Conservation (phyloP, 1,140 invertebrate genomes). For the Drosophila seguyi region DNA sequence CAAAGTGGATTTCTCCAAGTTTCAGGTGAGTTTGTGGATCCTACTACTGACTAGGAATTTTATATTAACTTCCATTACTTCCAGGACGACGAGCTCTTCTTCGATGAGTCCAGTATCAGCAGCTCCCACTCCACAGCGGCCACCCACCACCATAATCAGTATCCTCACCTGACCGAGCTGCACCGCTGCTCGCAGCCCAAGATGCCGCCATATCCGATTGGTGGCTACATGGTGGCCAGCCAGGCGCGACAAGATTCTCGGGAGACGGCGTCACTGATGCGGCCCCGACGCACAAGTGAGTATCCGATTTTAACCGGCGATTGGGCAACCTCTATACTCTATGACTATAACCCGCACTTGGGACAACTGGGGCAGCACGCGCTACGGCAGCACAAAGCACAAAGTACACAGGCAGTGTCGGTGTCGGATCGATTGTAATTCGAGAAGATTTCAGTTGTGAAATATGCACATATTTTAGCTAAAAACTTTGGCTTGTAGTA, state of each 20-base stretch:
- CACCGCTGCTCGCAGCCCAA: constrained; percentile 80
- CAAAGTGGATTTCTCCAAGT: constrained; percentile 89
- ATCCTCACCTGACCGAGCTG: constrained; percentile 55
- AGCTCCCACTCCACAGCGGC: constrained; percentile 59
- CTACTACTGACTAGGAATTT: neutral
- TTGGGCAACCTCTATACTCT: constrained; percentile 21
- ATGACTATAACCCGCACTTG: constrained; percentile 30
- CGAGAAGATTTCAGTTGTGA: neutral
- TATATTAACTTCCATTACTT: neutral
- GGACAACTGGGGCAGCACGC: constrained; percentile 20
- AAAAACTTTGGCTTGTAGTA: neutral
- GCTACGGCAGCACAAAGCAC: constrained; percentile 43
- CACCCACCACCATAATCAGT: constrained; percentile 37
- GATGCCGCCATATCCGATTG: constrained; percentile 83
- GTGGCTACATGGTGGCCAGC: constrained; percentile 73
- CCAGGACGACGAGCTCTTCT: constrained; percentile 80
- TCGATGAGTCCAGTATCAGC: constrained; percentile 74
- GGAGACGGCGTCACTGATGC: constrained; percentile 48
- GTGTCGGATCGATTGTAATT: constrained; percentile 16
- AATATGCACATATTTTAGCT: constrained; percentile 6
- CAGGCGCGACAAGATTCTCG: constrained; percentile 51
- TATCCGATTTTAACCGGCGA: constrained; percentile 39
- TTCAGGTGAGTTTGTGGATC: constrained; percentile 85
- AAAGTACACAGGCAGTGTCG: constrained; percentile 42
- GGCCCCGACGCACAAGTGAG: constrained; percentile 84